Conservation (phyloP, 2,113 vertebrate genomes). For the Oxyura jamaicensis region DNA sequence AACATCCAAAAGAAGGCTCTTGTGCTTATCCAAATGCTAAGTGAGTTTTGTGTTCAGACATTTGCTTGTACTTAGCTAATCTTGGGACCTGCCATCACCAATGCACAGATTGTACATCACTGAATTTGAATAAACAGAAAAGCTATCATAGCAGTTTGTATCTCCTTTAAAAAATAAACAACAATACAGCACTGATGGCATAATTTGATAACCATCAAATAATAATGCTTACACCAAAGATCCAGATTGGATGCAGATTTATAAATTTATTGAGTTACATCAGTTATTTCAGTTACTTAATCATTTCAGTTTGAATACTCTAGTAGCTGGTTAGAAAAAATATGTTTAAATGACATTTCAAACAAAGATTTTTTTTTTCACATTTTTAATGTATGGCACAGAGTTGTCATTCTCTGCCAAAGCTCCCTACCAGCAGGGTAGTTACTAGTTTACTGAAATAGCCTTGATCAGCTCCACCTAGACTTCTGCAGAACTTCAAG, state of each 20-base stretch:
- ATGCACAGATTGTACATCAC: not conserved
- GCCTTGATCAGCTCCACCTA: not conserved
- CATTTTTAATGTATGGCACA: not conserved
- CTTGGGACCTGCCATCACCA: not conserved
- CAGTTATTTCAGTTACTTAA: not conserved
- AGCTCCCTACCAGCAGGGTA: not conserved
- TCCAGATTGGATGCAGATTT: not conserved
- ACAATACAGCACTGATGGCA: not conserved
- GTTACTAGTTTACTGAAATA: not conserved
- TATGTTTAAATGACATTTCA: not conserved
- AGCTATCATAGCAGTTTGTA: not conserved
- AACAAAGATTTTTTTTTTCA: not conserved
- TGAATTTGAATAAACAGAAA: not conserved
- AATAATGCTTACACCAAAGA: not conserved
- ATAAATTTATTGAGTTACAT: not conserved
- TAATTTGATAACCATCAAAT: not conserved
- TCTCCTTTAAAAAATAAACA: not conserved
- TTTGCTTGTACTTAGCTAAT: not conserved
- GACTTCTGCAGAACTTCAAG: not conserved
- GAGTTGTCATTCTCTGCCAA: not conserved
- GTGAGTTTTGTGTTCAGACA: not conserved
- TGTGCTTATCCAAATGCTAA: not conserved
- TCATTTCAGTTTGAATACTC: not conserved
- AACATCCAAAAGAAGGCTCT: not conserved
- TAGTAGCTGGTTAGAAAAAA: not conserved